phyloP scores from a whole-genome alignment of 2,797 vertebrate species.

The Mormyrus proboscirostris region DNA sequence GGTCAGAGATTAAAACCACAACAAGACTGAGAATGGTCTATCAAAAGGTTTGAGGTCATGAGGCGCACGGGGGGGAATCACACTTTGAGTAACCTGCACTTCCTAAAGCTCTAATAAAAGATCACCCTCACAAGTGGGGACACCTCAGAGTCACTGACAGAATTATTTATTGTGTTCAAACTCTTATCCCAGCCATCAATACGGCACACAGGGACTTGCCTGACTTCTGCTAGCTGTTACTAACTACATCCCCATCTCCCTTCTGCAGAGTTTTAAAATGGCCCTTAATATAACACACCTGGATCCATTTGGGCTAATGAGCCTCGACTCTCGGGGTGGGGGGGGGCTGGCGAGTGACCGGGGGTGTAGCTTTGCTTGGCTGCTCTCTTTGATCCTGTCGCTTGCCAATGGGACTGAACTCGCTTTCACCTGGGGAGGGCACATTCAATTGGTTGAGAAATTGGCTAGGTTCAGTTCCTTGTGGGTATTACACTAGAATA shows the following conservation, averaged over 20 bases:
- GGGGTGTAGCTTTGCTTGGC: slow-evolving; percentile 4
- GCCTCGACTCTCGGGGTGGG: neutral
- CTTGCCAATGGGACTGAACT: neutral
- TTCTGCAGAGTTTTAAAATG: neutral
- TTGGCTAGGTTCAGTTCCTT: neutral
- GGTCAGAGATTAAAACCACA: neutral
- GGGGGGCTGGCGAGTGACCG: neutral
- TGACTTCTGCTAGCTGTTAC: neutral
- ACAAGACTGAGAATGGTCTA: neutral
- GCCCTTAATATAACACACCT: neutral
- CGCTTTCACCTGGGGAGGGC: neutral
- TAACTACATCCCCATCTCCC: neutral
- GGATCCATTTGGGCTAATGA: neutral
- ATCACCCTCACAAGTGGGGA: neutral
- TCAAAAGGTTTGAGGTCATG: neutral
- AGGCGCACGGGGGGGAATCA: neutral
- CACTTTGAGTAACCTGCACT: neutral
- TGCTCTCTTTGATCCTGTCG: neutral
- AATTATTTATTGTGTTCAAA: slow-evolving; percentile 1
- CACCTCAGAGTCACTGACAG: neutral
- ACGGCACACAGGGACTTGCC: neutral
- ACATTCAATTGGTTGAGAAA: neutral
- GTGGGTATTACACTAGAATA: neutral
- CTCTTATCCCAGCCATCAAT: neutral
- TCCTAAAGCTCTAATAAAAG: neutral